A percentile compares a stretch with the other conserved stretches of the same genome.
Evolutionary conservation across 92 coral and sea anemone genomes (phyloP).

Genomic region (Isaurus tuberculatus): DNA sequence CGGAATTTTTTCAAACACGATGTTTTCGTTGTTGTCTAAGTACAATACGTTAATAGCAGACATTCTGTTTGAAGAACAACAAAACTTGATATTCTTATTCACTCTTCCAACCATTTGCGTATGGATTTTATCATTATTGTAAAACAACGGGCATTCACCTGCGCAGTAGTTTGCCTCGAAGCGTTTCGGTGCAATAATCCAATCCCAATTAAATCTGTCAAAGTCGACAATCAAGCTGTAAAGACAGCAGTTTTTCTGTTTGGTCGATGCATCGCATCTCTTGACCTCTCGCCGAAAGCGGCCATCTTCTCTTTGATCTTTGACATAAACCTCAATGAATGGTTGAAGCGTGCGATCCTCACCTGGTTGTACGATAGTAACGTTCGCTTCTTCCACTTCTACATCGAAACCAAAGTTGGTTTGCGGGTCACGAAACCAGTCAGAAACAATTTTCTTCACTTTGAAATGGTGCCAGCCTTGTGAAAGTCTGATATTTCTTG

Average conservation of each 20-base stretch:
- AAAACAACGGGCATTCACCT: slow-evolving; percentile 51
- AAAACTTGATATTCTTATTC: slow-evolving; percentile 15
- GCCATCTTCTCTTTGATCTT: slow-evolving; percentile 40
- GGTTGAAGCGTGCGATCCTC: slow-evolving; percentile 46
- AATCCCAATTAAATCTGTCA: slow-evolving; percentile 57
- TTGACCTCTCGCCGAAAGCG: slow-evolving; percentile 33
- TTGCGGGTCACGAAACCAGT: slow-evolving; percentile 50
- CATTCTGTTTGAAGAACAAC: slow-evolving; percentile 61
- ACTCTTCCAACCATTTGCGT: slow-evolving; percentile 47
- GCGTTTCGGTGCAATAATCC: slow-evolving; percentile 64
- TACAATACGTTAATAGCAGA: slow-evolving; percentile 54
- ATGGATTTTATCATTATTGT: slow-evolving; percentile 37
- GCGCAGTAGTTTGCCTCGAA: slow-evolving; percentile 61
- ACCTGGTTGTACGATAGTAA: slow-evolving; percentile 39
- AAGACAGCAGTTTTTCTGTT: slow-evolving; percentile 61
- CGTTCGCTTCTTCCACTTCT: slow-evolving; percentile 39
- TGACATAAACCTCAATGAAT: slow-evolving; percentile 58
- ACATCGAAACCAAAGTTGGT: slow-evolving; percentile 62
- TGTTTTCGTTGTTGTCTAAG: slow-evolving; percentile 31
- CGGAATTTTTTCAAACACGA: slow-evolving; percentile 43
- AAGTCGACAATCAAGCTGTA: slow-evolving; percentile 52
- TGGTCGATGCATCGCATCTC: slow-evolving; percentile 39
- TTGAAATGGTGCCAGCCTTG: slow-evolving; percentile 61
- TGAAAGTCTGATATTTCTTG: slow-evolving; percentile 29
- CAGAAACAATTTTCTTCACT: slow-evolving; percentile 48